Evolutionary conservation across 1,140 invertebrate species (phyloP).

Genomic region (Halotydeus destructor): DNA sequence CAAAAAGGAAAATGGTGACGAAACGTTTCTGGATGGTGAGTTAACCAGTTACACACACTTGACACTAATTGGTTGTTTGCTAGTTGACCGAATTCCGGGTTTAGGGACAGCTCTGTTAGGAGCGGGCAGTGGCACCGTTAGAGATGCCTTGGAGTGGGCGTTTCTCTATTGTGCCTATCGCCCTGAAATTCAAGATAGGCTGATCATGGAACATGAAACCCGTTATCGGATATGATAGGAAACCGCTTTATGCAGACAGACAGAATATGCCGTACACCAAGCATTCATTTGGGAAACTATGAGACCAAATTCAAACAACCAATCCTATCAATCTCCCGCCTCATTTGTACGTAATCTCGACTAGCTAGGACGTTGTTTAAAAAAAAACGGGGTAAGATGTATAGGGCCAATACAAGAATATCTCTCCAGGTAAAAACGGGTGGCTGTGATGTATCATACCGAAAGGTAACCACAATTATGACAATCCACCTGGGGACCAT

Average conservation of each 20-base stretch:
- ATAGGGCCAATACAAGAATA: too few relatives aligned
- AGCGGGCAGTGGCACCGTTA: conserved; percentile 20
- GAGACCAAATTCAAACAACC: too few relatives aligned
- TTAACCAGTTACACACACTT: too few relatives aligned
- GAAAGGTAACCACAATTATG: conserved; percentile 30
- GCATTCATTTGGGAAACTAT: conserved; percentile 18
- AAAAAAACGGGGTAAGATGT: too few relatives aligned
- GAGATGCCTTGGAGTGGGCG: conserved; percentile 15
- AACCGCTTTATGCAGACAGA: conserved; percentile 13
- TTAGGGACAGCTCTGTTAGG: conserved; percentile 15
- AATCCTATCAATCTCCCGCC: too few relatives aligned
- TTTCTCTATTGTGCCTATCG: conserved; percentile 15
- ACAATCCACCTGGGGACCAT: conserved; percentile 41
- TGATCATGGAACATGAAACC: conserved; percentile 18
- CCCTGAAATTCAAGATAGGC: conserved; percentile 16
- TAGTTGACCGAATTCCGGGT: conserved; percentile 10
- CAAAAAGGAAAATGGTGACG: too few relatives aligned
- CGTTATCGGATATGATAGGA: conserved; percentile 15
- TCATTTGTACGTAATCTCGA: too few relatives aligned
- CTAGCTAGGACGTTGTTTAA: too few relatives aligned
- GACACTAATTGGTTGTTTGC: conserved; percentile 7
- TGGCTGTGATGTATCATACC: conserved; percentile 14
- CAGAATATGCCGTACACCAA: conserved; percentile 17
- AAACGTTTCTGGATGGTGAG: too few relatives aligned
- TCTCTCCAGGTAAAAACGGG: too few relatives aligned